A percentile compares a stretch with the other conserved stretches of the same genome.
Evolutionary conservation across 2,888 invertebrate species (phyloP).

Genomic region (Sarcophaga subvicina): DNA sequence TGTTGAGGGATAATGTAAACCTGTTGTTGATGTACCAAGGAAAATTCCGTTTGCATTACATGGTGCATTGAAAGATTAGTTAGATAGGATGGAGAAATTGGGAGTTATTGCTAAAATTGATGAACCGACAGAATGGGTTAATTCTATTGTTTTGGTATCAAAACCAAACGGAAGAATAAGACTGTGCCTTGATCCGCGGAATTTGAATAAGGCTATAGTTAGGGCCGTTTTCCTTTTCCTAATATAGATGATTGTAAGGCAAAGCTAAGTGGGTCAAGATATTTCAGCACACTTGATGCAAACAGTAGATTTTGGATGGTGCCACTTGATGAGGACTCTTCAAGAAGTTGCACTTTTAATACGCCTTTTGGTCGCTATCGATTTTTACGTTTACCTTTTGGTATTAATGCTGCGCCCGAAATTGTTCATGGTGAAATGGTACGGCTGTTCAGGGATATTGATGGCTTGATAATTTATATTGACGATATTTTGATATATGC

Average conservation of each 20-base stretch:
- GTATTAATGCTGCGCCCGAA: conserved; percentile 33
- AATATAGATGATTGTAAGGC: conserved; percentile 58
- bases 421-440: conserved; percentile 37
- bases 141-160: conserved; percentile 41
- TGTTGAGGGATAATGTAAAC: conserved; percentile 24
- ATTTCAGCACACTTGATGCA: conserved; percentile 60
- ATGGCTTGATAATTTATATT: conserved; percentile 61
- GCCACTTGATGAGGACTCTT: conserved; percentile 67
- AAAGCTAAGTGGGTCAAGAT: conserved; percentile 48
- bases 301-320: conserved; percentile 70
- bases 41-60: conserved; percentile 57
- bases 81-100: conserved; percentile 47
- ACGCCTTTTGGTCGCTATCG: conserved; percentile 37
- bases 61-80: conserved; percentile 43
- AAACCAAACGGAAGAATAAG: conserved; percentile 63
- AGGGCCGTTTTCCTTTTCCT: conserved; percentile 59
- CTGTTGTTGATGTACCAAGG: conserved; percentile 37
- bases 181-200: conserved; percentile 68
- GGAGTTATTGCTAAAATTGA: conserved; percentile 12
- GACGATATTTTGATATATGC: conserved; percentile 60
- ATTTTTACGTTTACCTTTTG: conserved; percentile 42
- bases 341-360: conserved; percentile 70
- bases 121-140: conserved; percentile 50
- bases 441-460: conserved; percentile 53
- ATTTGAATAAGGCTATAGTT: conserved; percentile 61